Evolutionary conservation across 1,140 invertebrate genomes (phyloP).

Genomic region (Nephila pilipes): DNA sequence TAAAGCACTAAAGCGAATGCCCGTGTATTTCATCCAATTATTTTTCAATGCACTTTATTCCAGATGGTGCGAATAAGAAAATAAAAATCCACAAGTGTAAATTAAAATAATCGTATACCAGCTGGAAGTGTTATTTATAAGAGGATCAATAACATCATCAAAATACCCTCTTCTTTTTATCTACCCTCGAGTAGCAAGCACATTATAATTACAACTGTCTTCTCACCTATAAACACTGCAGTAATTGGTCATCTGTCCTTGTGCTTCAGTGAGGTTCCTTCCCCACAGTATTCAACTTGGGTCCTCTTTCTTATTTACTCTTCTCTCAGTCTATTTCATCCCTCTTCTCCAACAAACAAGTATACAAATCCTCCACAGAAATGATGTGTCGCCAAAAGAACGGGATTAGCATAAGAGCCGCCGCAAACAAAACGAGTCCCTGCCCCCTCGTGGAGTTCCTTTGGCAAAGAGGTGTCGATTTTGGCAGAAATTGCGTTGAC

Average conservation of each 20-base stretch:
- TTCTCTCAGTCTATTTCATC: neutral
- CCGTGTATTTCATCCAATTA: too few species aligned
- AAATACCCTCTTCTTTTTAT: neutral
- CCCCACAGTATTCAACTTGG: neutral
- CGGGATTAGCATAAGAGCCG: neutral
- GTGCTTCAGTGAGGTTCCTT: neutral
- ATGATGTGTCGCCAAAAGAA: neutral
- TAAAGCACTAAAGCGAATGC: too few species aligned
- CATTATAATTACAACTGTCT: neutral
- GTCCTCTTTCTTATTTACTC: neutral
- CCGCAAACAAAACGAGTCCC: neutral
- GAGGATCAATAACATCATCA: neutral
- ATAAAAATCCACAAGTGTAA: too few species aligned
- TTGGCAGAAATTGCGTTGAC: constrained; percentile 59
- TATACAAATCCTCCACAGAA: neutral
- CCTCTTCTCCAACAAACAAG: neutral
- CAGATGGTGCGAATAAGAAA: too few species aligned
- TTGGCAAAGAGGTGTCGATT: constrained; percentile 49
- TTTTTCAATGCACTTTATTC: too few species aligned
- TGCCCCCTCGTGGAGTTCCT: neutral
- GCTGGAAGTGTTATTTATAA: neutral
- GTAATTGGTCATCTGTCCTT: neutral
- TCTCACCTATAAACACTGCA: neutral
- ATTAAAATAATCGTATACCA: neutral
- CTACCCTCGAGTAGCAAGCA: neutral